Evolutionary conservation across 2,113 vertebrate species (phyloP).

Genomic region (Lepidothrix coronata): DNA sequence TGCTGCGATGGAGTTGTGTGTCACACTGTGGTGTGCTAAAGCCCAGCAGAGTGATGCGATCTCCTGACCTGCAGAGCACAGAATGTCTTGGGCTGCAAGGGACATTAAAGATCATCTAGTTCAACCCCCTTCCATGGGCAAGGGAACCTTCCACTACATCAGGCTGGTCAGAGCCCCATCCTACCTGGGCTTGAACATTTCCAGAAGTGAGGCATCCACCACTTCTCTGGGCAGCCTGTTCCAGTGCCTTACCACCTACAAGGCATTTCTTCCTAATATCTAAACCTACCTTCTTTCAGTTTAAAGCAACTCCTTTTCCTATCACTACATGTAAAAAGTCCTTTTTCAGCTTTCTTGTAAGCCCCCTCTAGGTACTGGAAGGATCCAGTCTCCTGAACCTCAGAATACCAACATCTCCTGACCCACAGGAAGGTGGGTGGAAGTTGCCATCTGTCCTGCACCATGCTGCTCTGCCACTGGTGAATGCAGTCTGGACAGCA

Average conservation of each 20-base stretch:
- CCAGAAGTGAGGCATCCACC: background rate
- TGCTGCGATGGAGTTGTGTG: background rate
- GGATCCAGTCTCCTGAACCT: background rate
- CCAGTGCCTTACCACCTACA: background rate
- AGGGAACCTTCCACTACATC: background rate
- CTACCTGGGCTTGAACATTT: background rate
- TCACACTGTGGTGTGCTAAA: accelerated
- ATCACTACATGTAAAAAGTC: background rate
- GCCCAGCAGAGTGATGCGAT: accelerated
- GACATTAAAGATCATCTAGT: background rate
- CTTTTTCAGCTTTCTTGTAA: background rate
- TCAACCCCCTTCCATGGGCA: background rate
- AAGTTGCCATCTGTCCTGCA: background rate
- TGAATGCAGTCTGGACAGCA: background rate
- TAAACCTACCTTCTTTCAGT: background rate
- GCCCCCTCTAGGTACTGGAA: background rate
- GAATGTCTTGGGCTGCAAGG: background rate
- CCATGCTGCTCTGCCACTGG: background rate
- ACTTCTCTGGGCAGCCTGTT: background rate
- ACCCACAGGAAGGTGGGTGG: accelerated
- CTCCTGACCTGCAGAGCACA: background rate
- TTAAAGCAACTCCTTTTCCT: background rate
- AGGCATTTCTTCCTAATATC: background rate
- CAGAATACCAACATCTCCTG: background rate
- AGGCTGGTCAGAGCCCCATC: background rate